Evolutionary conservation across 2,113 vertebrate genomes (phyloP).

Genomic region (Rhea pennata): DNA sequence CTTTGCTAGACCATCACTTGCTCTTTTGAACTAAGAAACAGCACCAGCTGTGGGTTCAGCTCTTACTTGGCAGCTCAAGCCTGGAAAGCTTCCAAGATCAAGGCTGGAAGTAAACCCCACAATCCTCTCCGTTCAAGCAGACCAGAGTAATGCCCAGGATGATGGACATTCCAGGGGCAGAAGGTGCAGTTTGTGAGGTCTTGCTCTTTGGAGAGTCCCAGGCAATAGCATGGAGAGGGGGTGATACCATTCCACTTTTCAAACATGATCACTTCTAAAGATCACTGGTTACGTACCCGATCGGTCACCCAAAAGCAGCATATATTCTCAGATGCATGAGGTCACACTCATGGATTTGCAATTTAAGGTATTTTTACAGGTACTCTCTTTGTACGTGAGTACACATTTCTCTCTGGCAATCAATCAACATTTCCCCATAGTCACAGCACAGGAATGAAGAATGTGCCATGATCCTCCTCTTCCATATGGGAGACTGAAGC

Average conservation of each 20-base stretch:
- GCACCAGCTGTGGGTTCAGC: not conserved
- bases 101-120: not conserved
- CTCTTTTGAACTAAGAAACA: not conserved
- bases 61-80: not conserved
- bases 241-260: not conserved
- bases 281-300: not conserved
- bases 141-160: too few species aligned
- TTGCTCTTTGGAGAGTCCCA: too few species aligned
- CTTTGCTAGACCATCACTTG: not conserved
- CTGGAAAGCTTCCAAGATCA: too few species aligned
- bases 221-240: too few species aligned
- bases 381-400: not conserved
- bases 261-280: not conserved
- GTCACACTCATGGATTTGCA: not conserved
- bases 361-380: not conserved
- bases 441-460: not conserved
- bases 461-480: not conserved
- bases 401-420: not conserved
- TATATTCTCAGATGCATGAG: not conserved
- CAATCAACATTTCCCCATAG: not conserved
- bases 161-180: too few species aligned
- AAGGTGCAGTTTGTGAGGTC: too few species aligned
- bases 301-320: not conserved
- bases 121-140: not conserved
- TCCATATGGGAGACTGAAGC: rapidly evolving